phyloP scores from a whole-genome alignment of 1,140 invertebrate genomes.

The Tigriopus japonicus region DNA sequence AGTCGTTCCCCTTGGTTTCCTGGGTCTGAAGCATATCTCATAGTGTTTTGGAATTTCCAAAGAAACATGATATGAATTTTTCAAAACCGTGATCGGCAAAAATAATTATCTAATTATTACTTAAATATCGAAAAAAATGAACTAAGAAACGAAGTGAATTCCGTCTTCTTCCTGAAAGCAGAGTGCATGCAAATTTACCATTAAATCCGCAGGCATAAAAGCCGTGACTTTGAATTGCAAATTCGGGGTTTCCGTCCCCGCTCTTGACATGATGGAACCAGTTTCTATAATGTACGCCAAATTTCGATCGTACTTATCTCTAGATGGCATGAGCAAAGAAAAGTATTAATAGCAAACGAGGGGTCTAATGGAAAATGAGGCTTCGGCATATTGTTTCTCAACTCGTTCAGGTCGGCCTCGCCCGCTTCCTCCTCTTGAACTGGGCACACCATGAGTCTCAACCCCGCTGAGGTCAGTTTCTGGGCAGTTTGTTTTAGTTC shows the following conservation, averaged over 20 bases:
- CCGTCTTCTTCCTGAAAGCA: too few species aligned
- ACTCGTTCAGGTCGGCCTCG: conserved; percentile 13
- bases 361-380: too few species aligned
- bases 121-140: too few species aligned
- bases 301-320: conserved; percentile 21
- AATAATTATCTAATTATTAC: too few species aligned
- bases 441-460: conserved; percentile 25
- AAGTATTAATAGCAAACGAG: too few species aligned
- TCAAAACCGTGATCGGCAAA: too few species aligned
- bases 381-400: too few species aligned
- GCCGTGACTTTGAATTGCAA: conserved; percentile 24
- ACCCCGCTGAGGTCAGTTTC: conserved; percentile 18
- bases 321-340: conserved; percentile 13
- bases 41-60: too few species aligned
- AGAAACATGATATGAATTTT: too few species aligned
- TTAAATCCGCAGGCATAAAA: conserved; percentile 21
- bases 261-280: conserved; percentile 17
- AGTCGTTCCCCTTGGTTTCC: too few species aligned
- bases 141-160: too few species aligned
- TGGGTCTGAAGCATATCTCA: too few species aligned
- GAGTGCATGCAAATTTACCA: conserved; percentile 21
- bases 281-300: conserved; percentile 19
- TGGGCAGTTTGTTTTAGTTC: conserved; percentile 19
- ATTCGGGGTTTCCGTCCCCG: conserved; percentile 16
- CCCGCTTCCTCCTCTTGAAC: conserved; percentile 26